Conservation (phyloP, 2,113 vertebrate species). For the Hyla sarda region DNA sequence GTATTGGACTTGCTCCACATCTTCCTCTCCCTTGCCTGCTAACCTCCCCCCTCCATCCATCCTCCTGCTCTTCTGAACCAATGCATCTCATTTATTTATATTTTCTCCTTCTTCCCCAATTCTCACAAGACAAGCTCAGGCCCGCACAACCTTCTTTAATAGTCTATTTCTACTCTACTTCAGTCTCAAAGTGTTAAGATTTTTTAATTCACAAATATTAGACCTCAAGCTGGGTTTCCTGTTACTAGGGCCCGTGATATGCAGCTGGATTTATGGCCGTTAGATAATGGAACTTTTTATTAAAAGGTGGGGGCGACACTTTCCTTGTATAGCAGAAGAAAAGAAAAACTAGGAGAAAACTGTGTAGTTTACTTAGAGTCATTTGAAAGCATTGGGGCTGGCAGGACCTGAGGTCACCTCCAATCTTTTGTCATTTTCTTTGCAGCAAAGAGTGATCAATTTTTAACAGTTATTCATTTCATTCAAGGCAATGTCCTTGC, state of each 20-base stretch:
- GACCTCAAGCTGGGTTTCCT: not conserved
- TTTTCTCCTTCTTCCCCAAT: not conserved
- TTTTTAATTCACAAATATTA: not conserved
- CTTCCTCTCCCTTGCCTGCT: not conserved
- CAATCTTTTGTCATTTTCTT: constrained; percentile 60
- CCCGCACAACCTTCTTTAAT: not conserved
- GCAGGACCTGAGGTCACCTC: constrained; percentile 62
- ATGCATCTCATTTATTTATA: not conserved
- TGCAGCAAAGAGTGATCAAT: constrained; percentile 61
- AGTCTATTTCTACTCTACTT: not conserved
- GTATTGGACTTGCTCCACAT: no score
- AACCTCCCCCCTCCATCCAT: not conserved
- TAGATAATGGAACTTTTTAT: constrained; percentile 23
- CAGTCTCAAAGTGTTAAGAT: constrained; percentile 10
- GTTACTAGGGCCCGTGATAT: not conserved
- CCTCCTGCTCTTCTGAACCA: not conserved
- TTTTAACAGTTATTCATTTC: constrained; percentile 65
- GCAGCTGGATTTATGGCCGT: constrained; percentile 14
- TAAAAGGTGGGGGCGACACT: not conserved
- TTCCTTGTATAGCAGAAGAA: constrained; percentile 15
- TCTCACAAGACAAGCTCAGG: not conserved
- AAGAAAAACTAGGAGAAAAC: constrained; percentile 10
- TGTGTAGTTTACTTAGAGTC: constrained; percentile 37
- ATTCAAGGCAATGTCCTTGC: constrained; percentile 50
- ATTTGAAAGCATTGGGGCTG: constrained; percentile 6